Base-by-base conservation (phyloP, 2,113 vertebrate genomes). In the Cryptomyrus ogoouensis region DNA sequence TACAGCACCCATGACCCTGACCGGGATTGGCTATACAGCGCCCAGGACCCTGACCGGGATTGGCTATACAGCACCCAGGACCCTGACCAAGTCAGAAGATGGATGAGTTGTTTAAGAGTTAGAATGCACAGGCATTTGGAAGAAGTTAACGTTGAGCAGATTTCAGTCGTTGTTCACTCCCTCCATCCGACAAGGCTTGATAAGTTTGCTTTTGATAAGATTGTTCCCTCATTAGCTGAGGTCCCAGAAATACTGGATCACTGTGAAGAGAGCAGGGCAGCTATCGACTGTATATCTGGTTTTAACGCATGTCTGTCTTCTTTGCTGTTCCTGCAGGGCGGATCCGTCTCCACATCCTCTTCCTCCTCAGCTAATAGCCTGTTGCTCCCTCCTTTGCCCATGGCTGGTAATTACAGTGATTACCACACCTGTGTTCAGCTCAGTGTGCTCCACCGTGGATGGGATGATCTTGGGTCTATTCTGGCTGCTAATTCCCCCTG, bases 391-490 rank as follows among this genome's bases (percentile, higher is more conserved):
- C 58, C 90, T 90, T 93, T 90, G 89, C 91, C 90, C 88, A 15
- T 21, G 88, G 91, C 83, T 88, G 90, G 91, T 91, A 94, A 95
- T 94, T 93, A 95, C 92, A 93, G 93, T 94, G 88, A 95, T 95
- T 94, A 94, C 77, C 0, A 90, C 88, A 91, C 91, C 94, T 93
- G 90, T 91, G 93, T 92, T 90, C 93, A 93, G 92, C 90, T 62
- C 90, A 91, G 91, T 91, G 92, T 93, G 12, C 89, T 90, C 89
- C 91, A 91, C 92, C 92, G 92, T 86, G 89, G 90, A 92, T 47
- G 90, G 92, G 87, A 19, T 35, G 87, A 88, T 91, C 83, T 50
- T 90, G 88, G 90, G 90, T 90, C 90, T 87, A 53, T 84, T 90
- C 92, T 91, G 90, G 91, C 91, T 92, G 91, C 91, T 92, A 92